Evolutionary conservation across 30 jellyfish, hydroid and myxozoan species (phyloP).

Genomic region (Chrysaora quinquecirrha): DNA sequence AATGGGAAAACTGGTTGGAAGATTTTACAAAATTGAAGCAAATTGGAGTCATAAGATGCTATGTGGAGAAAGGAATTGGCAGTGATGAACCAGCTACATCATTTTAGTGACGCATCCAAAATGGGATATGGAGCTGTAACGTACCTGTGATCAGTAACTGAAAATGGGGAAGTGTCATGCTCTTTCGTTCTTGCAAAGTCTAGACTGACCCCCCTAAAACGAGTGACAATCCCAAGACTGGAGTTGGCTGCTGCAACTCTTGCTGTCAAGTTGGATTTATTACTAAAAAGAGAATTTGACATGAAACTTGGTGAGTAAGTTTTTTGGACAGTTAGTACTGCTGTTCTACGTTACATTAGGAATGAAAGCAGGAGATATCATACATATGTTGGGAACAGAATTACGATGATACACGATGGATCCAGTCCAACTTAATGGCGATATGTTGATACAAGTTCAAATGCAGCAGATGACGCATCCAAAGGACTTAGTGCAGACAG

Average conservation of each 20-base stretch:
- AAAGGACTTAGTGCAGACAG: too few relatives aligned
- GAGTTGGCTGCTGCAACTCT: slow-evolving; percentile 64
- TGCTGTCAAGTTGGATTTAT: slow-evolving; percentile 26
- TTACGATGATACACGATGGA: slow-evolving; percentile 38
- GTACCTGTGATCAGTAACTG: slow-evolving; percentile 15
- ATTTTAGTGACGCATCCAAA: slow-evolving; percentile 43
- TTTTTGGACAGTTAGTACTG: slow-evolving; percentile 68
- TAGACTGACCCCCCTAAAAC: slow-evolving; percentile 35
- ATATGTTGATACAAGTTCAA: slow-evolving; percentile 5
- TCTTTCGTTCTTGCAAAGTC: slow-evolving; percentile 47
- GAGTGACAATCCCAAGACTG: slow-evolving; percentile 43
- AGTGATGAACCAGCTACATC: slow-evolving; percentile 25
- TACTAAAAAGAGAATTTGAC: slow-evolving; percentile 48
- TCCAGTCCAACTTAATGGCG: slow-evolving; percentile 23
- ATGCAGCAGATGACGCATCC: slow-evolving; percentile 46
- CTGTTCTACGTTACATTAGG: slow-evolving; percentile 43
- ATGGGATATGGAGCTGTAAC: slow-evolving; percentile 39
- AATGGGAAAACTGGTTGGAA: slow-evolving; percentile 44
- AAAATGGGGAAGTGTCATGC: slow-evolving; percentile 24
- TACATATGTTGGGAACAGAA: slow-evolving; percentile 37
- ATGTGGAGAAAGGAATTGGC: too few relatives aligned
- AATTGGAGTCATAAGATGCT: slow-evolving; percentile 6
- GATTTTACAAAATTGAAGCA: slow-evolving; percentile 28
- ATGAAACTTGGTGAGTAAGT: slow-evolving; percentile 28
- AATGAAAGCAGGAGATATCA: slow-evolving; percentile 45